phyloP scores from a whole-genome alignment of 2,888 invertebrate genomes.

The Stratiomys singularior region DNA sequence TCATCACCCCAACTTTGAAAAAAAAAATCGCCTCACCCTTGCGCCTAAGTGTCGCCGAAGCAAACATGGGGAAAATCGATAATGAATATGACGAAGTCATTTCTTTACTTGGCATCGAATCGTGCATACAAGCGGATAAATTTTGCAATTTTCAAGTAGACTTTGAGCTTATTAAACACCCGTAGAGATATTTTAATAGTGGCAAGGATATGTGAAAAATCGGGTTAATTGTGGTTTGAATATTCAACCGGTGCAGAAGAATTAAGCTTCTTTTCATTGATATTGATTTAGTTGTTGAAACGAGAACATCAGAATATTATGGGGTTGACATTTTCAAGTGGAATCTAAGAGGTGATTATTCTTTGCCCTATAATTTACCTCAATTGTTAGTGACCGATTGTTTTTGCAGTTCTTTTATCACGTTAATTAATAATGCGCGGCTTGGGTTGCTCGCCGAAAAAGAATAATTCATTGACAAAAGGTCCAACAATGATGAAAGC shows the following conservation, averaged over 20 bases:
- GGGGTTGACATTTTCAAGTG: neutral
- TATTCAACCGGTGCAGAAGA: neutral
- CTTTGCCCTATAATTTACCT: neutral
- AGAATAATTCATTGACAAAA: slow-evolving; percentile 43
- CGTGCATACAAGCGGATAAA: slow-evolving; percentile 46
- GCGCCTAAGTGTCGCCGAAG: slow-evolving; percentile 32
- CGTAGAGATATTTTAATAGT: too few relatives aligned
- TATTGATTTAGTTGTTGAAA: slow-evolving; percentile 42
- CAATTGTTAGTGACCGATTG: neutral
- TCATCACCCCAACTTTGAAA: slow-evolving; percentile 13
- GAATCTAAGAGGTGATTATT: slow-evolving; percentile 13
- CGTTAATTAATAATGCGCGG: slow-evolving; percentile 48
- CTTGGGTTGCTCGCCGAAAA: slow-evolving; percentile 49
- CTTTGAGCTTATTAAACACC: too few relatives aligned
- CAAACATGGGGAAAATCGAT: slow-evolving; percentile 38
- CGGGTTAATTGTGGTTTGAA: neutral
- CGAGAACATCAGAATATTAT: slow-evolving; percentile 49
- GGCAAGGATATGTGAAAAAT: too few relatives aligned
- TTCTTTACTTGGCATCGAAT: slow-evolving; percentile 33
- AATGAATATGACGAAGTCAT: slow-evolving; percentile 10
- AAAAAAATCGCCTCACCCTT: neutral
- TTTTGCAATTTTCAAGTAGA: too few relatives aligned
- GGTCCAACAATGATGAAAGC: slow-evolving; percentile 52
- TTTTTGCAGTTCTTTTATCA: neutral
- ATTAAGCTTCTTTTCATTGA: neutral